phyloP scores from a whole-genome alignment of 2,888 invertebrate species.

The Strigamia transsilvanica region DNA sequence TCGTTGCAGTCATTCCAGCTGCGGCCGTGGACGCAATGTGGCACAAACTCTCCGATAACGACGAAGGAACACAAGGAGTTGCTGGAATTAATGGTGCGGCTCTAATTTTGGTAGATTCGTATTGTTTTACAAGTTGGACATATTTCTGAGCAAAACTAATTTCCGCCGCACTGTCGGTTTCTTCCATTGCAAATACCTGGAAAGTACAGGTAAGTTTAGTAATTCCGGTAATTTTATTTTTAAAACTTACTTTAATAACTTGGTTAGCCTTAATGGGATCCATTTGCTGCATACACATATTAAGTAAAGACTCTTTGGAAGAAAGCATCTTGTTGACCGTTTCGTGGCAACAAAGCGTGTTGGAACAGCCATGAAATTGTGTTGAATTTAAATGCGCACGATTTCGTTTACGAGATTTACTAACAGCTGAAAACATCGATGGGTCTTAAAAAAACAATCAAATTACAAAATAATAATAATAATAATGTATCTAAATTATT shows the following conservation, averaged over 20 bases:
- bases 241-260: conserved; percentile 18
- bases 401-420: background rate
- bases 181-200: conserved; percentile 40
- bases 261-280: conserved; percentile 23
- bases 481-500: too few species aligned
- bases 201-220: background rate
- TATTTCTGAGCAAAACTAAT: background rate
- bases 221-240: background rate
- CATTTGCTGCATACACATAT: conserved; percentile 41
- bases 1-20: conserved; percentile 1
- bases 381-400: background rate
- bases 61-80: background rate
- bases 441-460: background rate
- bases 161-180: background rate
- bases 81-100: background rate
- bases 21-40: background rate
- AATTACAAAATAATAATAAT: background rate
- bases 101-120: background rate
- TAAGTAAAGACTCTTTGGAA: conserved; percentile 28
- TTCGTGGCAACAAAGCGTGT: background rate
- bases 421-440: background rate
- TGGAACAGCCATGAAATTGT: background rate
- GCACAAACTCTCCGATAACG: background rate
- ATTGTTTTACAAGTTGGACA: background rate
- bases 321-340: conserved; percentile 18